phyloP scores from a whole-genome alignment of 2,888 invertebrate genomes.

The Aspidapion aeneum region DNA sequence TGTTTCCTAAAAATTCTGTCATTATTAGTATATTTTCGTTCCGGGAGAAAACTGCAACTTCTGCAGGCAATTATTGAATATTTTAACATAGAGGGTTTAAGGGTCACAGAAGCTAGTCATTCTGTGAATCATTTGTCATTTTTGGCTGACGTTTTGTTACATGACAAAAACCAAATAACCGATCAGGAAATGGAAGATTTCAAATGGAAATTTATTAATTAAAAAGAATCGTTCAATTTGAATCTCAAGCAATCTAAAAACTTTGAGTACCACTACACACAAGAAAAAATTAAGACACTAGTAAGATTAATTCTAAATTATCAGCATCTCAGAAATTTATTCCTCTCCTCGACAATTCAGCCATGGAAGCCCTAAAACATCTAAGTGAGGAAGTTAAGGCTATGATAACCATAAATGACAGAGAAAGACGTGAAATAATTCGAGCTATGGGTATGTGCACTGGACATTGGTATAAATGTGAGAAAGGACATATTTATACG shows the following conservation, averaged over 20 bases:
- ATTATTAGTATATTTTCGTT: no score
- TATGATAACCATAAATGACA: conserved; percentile 22
- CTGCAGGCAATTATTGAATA: conserved; percentile 8
- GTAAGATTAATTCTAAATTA: no score
- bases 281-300: no score
- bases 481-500: conserved; percentile 64
- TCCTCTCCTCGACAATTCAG: no score
- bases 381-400: no score
- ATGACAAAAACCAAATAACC: conserved; percentile 21
- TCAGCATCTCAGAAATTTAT: no score
- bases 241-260: conserved; percentile 13
- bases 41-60: conserved; percentile 20
- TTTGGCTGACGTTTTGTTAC: background rate
- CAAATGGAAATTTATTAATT: conserved; percentile 37
- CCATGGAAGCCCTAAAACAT: no score
- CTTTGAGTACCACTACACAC: conserved; percentile 3
- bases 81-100: background rate
- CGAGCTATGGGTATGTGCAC: conserved; percentile 53
- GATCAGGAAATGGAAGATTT: conserved; percentile 40
- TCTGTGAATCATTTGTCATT: background rate
- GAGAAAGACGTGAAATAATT: conserved; percentile 48
- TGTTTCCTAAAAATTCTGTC: no score
- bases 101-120: background rate
- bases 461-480: conserved; percentile 71
- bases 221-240: conserved; percentile 34